Conservation (phyloP, 2,888 invertebrate genomes). For the Gymnoscelis rufifasciata region DNA sequence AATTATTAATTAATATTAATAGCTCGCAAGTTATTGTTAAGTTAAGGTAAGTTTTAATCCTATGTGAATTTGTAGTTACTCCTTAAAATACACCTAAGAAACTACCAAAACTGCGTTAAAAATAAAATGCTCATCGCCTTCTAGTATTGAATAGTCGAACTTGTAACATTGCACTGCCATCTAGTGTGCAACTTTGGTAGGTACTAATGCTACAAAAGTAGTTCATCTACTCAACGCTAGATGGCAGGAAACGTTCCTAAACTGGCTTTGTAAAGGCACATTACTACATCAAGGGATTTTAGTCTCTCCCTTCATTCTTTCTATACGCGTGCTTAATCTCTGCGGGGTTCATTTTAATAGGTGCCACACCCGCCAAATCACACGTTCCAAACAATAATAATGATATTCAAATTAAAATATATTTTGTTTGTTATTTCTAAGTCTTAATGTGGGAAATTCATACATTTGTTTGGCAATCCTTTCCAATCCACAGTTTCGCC, state of each 20-base stretch:
- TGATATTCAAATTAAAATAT: neutral
- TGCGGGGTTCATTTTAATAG: conserved; percentile 16
- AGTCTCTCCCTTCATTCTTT: neutral
- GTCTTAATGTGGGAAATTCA: neutral
- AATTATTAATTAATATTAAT: too few species aligned
- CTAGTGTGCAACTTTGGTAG: neutral
- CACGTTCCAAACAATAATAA: neutral
- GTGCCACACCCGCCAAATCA: neutral
- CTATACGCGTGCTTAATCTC: too few species aligned
- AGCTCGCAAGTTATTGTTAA: too few species aligned
- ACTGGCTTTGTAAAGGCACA: neutral
- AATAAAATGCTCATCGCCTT: conserved; percentile 17
- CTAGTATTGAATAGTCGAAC: conserved; percentile 19
- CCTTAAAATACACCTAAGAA: too few species aligned
- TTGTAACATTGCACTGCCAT: too few species aligned
- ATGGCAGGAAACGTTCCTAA: neutral
- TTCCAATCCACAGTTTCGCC: too few species aligned
- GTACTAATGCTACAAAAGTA: neutral
- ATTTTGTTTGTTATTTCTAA: conserved; percentile 6
- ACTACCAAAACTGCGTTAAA: too few species aligned
- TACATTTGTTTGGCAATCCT: neutral
- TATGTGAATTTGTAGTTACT: too few species aligned
- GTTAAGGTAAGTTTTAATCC: too few species aligned
- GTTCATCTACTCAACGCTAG: neutral
- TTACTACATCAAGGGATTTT: too few species aligned